Evolutionary conservation across 2,113 vertebrate genomes (phyloP).

Genomic region (Egretta garzetta): DNA sequence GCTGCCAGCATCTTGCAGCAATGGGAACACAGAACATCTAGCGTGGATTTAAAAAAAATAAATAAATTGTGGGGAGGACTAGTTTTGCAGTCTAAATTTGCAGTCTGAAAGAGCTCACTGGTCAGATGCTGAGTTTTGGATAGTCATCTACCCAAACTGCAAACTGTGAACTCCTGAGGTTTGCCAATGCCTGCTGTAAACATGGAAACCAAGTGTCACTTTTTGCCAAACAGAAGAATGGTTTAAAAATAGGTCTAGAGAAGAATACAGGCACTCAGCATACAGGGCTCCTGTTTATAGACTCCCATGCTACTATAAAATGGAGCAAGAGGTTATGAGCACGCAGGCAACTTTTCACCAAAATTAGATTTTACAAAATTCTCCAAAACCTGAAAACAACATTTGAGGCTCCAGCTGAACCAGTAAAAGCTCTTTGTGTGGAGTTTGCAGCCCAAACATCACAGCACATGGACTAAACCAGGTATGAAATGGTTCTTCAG

Average conservation of each 20-base stretch:
- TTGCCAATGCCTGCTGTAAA: constrained; percentile 67
- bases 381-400: constrained; percentile 27
- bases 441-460: neutral
- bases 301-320: constrained; percentile 44
- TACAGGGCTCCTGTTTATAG: constrained; percentile 39
- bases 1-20: neutral
- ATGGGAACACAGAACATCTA: neutral
- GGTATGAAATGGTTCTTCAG: neutral
- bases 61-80: neutral
- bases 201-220: constrained; percentile 63
- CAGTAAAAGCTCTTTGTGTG: neutral
- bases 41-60: neutral
- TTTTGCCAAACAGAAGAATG: constrained; percentile 66
- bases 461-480: neutral
- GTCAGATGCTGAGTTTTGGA: constrained; percentile 54
- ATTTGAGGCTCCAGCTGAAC: neutral
- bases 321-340: constrained; percentile 22
- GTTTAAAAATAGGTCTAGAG: constrained; percentile 63
- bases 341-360: neutral
- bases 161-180: constrained; percentile 67
- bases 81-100: constrained; percentile 37
- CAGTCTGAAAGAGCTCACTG: constrained; percentile 23
- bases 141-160: constrained; percentile 46
- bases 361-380: constrained; percentile 52
- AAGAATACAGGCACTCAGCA: constrained; percentile 28